Conservation (phyloP, 2,113 vertebrate genomes). For the Candoia aspera region DNA sequence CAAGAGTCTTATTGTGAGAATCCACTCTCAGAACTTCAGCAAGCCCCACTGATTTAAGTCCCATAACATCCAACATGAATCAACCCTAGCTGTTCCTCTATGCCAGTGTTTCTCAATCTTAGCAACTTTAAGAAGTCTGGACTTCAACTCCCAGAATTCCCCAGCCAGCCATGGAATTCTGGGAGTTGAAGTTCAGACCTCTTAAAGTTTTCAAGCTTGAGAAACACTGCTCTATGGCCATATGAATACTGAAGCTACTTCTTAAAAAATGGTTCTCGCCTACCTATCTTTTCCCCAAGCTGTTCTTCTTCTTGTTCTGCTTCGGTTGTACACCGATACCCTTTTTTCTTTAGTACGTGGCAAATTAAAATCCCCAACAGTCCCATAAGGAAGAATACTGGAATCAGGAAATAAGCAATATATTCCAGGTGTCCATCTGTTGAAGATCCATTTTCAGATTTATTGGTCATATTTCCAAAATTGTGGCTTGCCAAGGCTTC, state of each 20-base stretch:
- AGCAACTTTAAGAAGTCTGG: too few species aligned
- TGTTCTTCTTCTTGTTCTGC: slow-evolving; percentile 76
- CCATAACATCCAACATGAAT: neutral
- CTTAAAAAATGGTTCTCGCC: slow-evolving; percentile 67
- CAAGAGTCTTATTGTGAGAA: too few species aligned
- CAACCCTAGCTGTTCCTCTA: neutral
- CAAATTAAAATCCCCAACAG: slow-evolving; percentile 92
- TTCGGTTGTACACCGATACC: slow-evolving; percentile 94
- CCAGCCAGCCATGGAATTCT: too few species aligned
- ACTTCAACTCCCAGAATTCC: too few species aligned
- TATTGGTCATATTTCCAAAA: slow-evolving; percentile 42
- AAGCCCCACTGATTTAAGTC: neutral
- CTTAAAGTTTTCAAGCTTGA: too few species aligned
- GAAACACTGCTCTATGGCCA: too few species aligned
- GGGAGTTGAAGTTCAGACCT: too few species aligned
- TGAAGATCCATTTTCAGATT: slow-evolving; percentile 22
- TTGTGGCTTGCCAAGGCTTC: slow-evolving; percentile 30
- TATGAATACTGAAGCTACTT: neutral
- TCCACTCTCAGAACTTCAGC: too few species aligned
- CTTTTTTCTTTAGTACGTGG: slow-evolving; percentile 90
- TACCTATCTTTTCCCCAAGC: slow-evolving; percentile 83
- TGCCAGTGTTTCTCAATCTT: too few species aligned
- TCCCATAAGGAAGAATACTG: slow-evolving; percentile 90
- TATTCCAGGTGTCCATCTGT: slow-evolving; percentile 71
- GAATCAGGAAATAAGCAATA: slow-evolving; percentile 84